Percentiles rank a stretch among this genome's conserved stretches.
Conservation (phyloP, 2,888 invertebrate species). For the Lasioglossum leucozonium region DNA sequence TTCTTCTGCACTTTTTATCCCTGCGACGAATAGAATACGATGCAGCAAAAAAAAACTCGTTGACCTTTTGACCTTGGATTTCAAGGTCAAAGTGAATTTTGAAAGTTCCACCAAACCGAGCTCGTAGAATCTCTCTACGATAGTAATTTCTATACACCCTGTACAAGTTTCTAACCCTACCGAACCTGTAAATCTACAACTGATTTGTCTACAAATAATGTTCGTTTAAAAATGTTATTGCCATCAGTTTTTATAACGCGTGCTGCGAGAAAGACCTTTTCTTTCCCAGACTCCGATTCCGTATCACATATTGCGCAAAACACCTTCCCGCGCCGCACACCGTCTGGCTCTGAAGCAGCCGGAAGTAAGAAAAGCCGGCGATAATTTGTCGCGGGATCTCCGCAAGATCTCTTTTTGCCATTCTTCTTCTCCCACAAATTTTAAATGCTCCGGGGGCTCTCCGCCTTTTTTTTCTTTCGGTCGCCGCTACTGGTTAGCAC, state of each 20-base stretch:
- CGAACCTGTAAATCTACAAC: background rate
- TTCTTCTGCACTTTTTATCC: too few species aligned
- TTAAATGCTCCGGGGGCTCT: conserved; percentile 47
- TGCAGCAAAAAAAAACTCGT: too few species aligned
- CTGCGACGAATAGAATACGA: too few species aligned
- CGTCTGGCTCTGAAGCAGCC: conserved; percentile 22
- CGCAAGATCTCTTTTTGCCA: conserved; percentile 32
- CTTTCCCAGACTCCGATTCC: conserved; percentile 1
- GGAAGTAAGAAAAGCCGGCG: conserved; percentile 46
- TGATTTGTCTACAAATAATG: too few species aligned
- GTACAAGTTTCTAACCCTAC: background rate
- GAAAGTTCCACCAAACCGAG: too few species aligned
- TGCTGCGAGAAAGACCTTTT: background rate
- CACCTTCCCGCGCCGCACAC: conserved; percentile 4
- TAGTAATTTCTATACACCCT: too few species aligned
- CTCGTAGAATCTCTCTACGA: too few species aligned
- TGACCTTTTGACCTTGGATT: too few species aligned
- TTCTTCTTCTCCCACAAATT: conserved; percentile 59
- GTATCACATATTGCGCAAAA: conserved; percentile 4
- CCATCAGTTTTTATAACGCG: background rate
- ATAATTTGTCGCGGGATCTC: conserved; percentile 60
- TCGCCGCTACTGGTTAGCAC: conserved; percentile 41
- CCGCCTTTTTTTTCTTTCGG: conserved; percentile 40
- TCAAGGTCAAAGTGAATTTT: too few species aligned
- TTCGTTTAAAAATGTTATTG: background rate